A percentile compares a stretch with the other conserved stretches of the same genome.
phyloP scores from a whole-genome alignment of 2,797 vertebrate species.

The Vespertilio murinus region DNA sequence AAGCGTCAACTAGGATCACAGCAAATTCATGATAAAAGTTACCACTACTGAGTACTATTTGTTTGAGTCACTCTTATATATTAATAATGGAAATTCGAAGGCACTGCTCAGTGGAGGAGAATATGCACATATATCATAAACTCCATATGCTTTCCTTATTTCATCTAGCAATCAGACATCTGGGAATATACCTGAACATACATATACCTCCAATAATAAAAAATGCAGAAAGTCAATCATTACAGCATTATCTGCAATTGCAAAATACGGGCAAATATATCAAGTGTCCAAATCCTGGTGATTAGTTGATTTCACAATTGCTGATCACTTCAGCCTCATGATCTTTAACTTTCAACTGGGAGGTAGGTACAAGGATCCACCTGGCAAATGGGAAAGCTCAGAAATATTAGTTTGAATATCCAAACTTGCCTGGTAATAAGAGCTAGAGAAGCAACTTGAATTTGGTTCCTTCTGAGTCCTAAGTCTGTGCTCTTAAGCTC shows the following conservation, averaged over 20 bases:
- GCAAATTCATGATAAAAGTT: not conserved
- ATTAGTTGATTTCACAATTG: not conserved
- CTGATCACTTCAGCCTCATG: not conserved
- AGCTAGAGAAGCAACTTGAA: not conserved
- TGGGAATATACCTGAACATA: not conserved
- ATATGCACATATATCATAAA: not conserved
- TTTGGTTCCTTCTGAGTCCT: not conserved
- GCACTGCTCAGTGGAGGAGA: not conserved
- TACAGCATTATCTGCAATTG: not conserved
- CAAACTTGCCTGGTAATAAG: not conserved
- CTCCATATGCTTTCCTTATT: not conserved
- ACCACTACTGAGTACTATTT: not conserved
- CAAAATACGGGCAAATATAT: not conserved
- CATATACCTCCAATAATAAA: not conserved
- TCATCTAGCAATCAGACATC: not conserved
- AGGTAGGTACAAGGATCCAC: not conserved
- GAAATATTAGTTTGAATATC: not conserved
- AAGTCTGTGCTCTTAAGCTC: not conserved
- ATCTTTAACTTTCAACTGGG: not conserved
- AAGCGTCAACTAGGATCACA: not conserved
- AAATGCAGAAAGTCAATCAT: not conserved
- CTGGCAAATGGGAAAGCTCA: not conserved
- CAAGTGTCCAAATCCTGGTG: not conserved
- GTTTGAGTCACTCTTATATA: not conserved
- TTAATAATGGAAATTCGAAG: not conserved